Evolutionary conservation across 2,888 invertebrate genomes (phyloP), one percentile per base, ranked within the genome.

Genomic region (Keiferia lycopersicella): DNA sequence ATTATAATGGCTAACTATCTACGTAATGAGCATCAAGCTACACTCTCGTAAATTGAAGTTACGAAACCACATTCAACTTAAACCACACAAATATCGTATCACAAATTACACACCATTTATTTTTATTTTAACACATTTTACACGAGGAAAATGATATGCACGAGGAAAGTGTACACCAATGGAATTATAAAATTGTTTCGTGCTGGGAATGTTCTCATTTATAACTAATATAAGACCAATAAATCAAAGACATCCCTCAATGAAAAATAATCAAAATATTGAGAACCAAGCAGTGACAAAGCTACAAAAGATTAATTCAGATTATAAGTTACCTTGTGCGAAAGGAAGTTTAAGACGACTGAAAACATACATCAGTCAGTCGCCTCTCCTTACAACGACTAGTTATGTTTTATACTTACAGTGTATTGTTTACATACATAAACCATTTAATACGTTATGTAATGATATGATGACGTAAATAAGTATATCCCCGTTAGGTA

Each of bases 381-480:
- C 20, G 53, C 50, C 38, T 22, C 50, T 14, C 48, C 56, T 14
- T 56, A 63, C n/a, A 60, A 75, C 67, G 73, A 71, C 76, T 77
- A 78, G 70, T 76, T 41, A 73, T 77, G 76, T 73, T 65, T 77
- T 63, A 62, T 64, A 64, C 66, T 63, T 65, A 66, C 59, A 64
- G 12, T 56, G 16, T 61, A 26, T 26, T 26, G 62, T 75, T 73
- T 82, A 81, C 84, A 74, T 82, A 84, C 81, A 84, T 68, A 71
- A 70, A 76, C 3, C 30, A 16, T 72, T 26, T 22, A 22, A 76
- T 80, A 81, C 70, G 67, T 73, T 74, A 74, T 67, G 68, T 77
- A 76, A 81, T 77, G 78, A 81, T 78, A 81, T 80, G 80, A 74
- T 70, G 73, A 72, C 73, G 74, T 75, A 69, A 76, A 78, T 73